Percentiles rank a stretch among this genome's conserved stretches.
Evolutionary conservation across 2,888 invertebrate genomes (phyloP).

Genomic region (Drosophila peninsularis): DNA sequence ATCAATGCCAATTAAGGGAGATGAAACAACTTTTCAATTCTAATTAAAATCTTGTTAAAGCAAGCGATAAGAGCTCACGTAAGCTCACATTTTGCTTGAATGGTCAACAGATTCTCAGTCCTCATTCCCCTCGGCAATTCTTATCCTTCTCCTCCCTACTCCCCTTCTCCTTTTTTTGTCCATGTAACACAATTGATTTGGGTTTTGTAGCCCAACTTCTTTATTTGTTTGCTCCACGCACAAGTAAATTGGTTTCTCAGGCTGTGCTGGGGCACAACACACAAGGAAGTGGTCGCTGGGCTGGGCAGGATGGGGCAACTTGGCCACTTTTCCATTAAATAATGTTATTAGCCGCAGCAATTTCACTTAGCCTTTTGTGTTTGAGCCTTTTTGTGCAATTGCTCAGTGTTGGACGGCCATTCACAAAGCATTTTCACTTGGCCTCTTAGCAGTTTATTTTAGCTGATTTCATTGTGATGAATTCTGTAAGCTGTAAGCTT

Average conservation of each 20-base stretch:
- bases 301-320: neutral
- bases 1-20: constrained; percentile 38
- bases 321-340: constrained; percentile 63
- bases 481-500: constrained; percentile 53
- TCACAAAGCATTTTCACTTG: constrained; percentile 58
- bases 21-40: constrained; percentile 62
- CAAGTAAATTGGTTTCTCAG: constrained; percentile 63
- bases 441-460: constrained; percentile 45
- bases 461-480: constrained; percentile 69
- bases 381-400: constrained; percentile 53
- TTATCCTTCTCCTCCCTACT: neutral
- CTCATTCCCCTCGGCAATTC: neutral
- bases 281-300: neutral
- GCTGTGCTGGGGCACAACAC: constrained; percentile 1
- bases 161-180: neutral
- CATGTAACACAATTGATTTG: constrained; percentile 65
- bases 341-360: constrained; percentile 75
- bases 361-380: constrained; percentile 69
- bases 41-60: constrained; percentile 70
- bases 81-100: constrained; percentile 47
- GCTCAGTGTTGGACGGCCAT: constrained; percentile 38
- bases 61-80: constrained; percentile 35
- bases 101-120: constrained; percentile 41
- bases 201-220: constrained; percentile 36
- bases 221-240: constrained; percentile 49